Conservation (phyloP, 2,888 invertebrate genomes). For the Lissonota sp. region DNA sequence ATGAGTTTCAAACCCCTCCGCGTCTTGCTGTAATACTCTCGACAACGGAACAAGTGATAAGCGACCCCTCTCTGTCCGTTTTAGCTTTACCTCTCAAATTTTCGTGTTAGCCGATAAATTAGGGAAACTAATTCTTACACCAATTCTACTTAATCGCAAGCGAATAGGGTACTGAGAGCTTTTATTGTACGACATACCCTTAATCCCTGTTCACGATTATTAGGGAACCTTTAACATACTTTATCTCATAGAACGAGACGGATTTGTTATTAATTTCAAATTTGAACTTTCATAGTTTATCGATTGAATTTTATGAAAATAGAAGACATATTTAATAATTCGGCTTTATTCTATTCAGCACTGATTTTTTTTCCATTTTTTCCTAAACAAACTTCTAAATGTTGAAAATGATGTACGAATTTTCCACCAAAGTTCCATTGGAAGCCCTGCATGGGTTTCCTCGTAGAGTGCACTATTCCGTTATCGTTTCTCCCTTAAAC, state of each 20-base stretch:
- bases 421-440: neutral
- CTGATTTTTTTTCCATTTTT: no score
- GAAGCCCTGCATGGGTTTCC: neutral
- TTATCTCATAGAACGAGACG: no score
- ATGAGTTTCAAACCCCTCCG: conserved; percentile 53
- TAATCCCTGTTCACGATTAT: conserved; percentile 31
- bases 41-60: conserved; percentile 8
- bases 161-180: conserved; percentile 5
- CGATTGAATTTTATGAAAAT: no score
- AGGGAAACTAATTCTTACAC: conserved; percentile 66
- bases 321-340: no score
- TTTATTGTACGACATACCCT: conserved; percentile 42
- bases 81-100: conserved; percentile 4
- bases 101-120: conserved; percentile 61
- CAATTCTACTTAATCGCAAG: conserved; percentile 38
- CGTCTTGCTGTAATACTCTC: conserved; percentile 25
- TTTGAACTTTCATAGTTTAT: no score
- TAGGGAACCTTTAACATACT: no score
- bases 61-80: conserved; percentile 4
- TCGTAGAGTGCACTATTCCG: neutral
- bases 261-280: no score
- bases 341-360: no score
- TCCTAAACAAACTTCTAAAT: no score
- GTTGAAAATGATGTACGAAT: no score
- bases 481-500: neutral